Base-by-base conservation (phyloP, 2,888 invertebrate species). In the Drosophila paramelanica region DNA sequence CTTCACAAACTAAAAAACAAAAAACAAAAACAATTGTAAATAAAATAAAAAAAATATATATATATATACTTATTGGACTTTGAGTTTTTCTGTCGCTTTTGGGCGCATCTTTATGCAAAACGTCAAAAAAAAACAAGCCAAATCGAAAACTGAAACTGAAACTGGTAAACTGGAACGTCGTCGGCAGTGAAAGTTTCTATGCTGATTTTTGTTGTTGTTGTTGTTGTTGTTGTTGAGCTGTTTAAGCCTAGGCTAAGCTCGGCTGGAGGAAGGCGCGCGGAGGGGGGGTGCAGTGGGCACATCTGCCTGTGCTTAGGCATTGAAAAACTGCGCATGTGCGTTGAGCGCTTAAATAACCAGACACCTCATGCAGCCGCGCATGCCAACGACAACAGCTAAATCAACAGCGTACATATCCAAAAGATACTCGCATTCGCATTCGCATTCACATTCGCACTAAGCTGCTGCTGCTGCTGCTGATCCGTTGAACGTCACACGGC, bases 181-280 rank as follows among this genome's bases (percentile, higher is more conserved):
- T 45, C 50, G 47, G 53, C 58, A 86, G 83, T 81, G 83, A 83
- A 83, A 83, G 83, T 86, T 86, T 83, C 82, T 83, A 83, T 82
- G 75, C 80, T 79, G 79, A 73, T 77, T 73, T 65, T 57, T 13
- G 51, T 43, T 39, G 39, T n/a, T 31, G n/a, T 60, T 62, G 20
- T 23, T 33, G 17, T n/a, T 31, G 17, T 60, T 62, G 20, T 23
- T 33, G 17, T 47, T 20, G 11, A 55, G 67, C 42, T 67, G 51
- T 8, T 36, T 41, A 41, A 47, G 69, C 51, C 33, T 41, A 46
- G 39, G 38, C 38, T 14, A 14, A n/a, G 13, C 25, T 17, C 3
- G 10, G 17, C 4, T 3, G 31, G 31, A 31, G 31, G 31, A 27
- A 6, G 46, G 42, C 25, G 13, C 5, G 23, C 6, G n/a, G 8